These are phyloP conservation scores for Gallinago stenura DNA, from an alignment of 2,797 vertebrate species.

Conservation along the genomic window DNA sequence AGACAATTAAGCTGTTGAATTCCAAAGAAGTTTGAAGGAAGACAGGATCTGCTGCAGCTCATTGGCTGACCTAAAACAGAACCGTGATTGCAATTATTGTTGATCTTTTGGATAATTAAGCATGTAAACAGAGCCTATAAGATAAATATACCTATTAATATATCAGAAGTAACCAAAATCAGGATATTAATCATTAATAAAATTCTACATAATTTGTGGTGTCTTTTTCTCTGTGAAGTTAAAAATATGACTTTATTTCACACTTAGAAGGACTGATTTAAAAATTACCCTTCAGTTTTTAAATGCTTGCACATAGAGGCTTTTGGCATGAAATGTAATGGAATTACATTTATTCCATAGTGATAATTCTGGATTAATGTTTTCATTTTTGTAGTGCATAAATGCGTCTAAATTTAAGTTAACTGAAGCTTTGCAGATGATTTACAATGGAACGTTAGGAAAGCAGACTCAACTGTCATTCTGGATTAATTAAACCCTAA, in stretches of 20 bases:
- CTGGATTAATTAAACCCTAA: constrained; percentile 61
- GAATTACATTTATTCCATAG: constrained; percentile 69
- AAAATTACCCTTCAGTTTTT: constrained; percentile 66
- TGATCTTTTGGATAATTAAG: not conserved
- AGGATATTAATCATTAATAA: not conserved
- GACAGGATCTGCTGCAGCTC: not conserved
- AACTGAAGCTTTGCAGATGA: constrained; percentile 62
- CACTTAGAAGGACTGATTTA: constrained; percentile 60
- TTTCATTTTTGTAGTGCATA: constrained; percentile 63
- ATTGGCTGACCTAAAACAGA: not conserved
- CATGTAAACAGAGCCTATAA: not conserved
- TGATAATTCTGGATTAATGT: constrained; percentile 74
- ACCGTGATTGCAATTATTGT: not conserved
- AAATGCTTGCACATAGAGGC: not conserved
- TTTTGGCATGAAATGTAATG: constrained; percentile 49
- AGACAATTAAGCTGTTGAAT: not conserved
- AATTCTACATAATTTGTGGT: not conserved
- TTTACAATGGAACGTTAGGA: constrained; percentile 73
- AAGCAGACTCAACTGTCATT: constrained; percentile 55
- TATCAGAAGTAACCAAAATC: not conserved
- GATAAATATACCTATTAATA: not conserved
- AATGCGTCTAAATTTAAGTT: constrained; percentile 52
- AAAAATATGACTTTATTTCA: constrained; percentile 53
- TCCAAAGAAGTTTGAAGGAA: not conserved
- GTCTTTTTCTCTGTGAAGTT: not conserved